Percentiles rank a stretch among this genome's conserved stretches.
Evolutionary conservation across 1,140 invertebrate genomes (phyloP).

Genomic region (Daktulosphaira vitifoliae): DNA sequence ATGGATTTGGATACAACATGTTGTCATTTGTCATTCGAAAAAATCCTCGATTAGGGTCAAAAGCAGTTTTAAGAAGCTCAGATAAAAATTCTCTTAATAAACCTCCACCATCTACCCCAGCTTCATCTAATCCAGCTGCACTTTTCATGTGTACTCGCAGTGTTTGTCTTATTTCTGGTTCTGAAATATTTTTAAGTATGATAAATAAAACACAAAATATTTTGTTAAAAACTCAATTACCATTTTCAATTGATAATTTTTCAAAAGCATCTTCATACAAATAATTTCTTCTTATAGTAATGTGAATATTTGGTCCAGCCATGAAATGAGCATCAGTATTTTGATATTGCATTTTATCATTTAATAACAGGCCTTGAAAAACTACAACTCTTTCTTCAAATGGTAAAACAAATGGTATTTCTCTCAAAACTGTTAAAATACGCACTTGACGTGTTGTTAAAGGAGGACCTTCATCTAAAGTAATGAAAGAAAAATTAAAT

Average conservation of each 20-base stretch:
- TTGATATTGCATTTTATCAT: slow-evolving; percentile 65
- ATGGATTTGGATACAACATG: slow-evolving; percentile 91
- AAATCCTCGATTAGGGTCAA: slow-evolving; percentile 93
- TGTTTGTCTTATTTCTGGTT: slow-evolving; percentile 74
- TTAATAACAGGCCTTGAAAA: slow-evolving; percentile 63
- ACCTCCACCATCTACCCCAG: slow-evolving; percentile 92
- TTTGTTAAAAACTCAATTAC: slow-evolving; percentile 44
- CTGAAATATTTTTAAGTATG: slow-evolving; percentile 46
- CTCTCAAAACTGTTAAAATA: slow-evolving; percentile 75
- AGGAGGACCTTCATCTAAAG: slow-evolving; percentile 63
- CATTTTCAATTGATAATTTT: slow-evolving; percentile 81
- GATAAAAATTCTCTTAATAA: slow-evolving; percentile 86
- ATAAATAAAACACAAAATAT: neutral
- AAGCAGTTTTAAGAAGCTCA: slow-evolving; percentile 85
- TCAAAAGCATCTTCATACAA: slow-evolving; percentile 97
- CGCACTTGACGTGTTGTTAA: slow-evolving; percentile 80
- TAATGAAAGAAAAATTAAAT: slow-evolving; percentile 29
- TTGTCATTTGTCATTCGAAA: slow-evolving; percentile 87
- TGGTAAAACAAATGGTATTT: slow-evolving; percentile 86
- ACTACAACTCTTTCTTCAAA: slow-evolving; percentile 82
- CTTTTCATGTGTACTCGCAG: slow-evolving; percentile 86
- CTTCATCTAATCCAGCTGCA: slow-evolving; percentile 80
- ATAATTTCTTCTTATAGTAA: slow-evolving; percentile 79
- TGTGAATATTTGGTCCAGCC: slow-evolving; percentile 63
- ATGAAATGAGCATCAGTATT: slow-evolving; percentile 62